A percentile compares a stretch with the other conserved stretches of the same genome.
Evolutionary conservation across 1,140 invertebrate species (phyloP).

Genomic region (Dendroctonus ponderosae): DNA sequence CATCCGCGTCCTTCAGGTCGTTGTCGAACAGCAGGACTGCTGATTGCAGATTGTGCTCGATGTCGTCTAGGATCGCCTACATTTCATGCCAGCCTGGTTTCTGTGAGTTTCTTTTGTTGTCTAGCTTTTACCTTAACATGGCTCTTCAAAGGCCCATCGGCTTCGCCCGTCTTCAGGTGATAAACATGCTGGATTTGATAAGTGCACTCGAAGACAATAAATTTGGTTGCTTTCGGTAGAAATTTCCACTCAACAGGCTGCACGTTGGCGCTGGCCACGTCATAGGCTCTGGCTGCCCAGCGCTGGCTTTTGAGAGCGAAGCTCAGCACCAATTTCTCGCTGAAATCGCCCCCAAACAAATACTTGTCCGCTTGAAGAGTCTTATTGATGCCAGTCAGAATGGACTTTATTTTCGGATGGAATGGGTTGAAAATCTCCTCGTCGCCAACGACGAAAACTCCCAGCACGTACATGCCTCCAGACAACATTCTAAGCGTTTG

Average conservation of each 20-base stretch:
- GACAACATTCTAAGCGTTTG: constrained; percentile 78
- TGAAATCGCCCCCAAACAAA: constrained; percentile 57
- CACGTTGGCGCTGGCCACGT: constrained; percentile 50
- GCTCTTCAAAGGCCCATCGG: constrained; percentile 40
- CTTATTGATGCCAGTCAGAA: constrained; percentile 59
- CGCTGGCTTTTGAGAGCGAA: constrained; percentile 55
- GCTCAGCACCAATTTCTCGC: constrained; percentile 56
- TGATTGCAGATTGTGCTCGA: constrained; percentile 55
- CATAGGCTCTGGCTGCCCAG: constrained; percentile 51
- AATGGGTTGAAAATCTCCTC: constrained; percentile 61
- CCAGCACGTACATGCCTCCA: constrained; percentile 75
- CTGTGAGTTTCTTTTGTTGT: neutral
- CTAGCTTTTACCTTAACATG: constrained; percentile 43
- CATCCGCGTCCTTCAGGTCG: constrained; percentile 56
- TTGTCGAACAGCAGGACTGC: constrained; percentile 32
- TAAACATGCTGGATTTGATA: constrained; percentile 62
- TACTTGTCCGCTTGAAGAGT: constrained; percentile 57
- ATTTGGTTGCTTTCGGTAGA: constrained; percentile 60
- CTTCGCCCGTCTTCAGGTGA: constrained; percentile 37
- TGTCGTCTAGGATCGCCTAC: constrained; percentile 59
- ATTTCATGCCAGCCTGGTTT: neutral
- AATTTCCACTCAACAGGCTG: constrained; percentile 67
- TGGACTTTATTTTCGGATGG: constrained; percentile 56
- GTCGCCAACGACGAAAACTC: constrained; percentile 60
- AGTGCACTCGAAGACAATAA: constrained; percentile 69